Evolutionary conservation across 2,113 vertebrate species (phyloP).

Genomic region (Gymnarchus niloticus): DNA sequence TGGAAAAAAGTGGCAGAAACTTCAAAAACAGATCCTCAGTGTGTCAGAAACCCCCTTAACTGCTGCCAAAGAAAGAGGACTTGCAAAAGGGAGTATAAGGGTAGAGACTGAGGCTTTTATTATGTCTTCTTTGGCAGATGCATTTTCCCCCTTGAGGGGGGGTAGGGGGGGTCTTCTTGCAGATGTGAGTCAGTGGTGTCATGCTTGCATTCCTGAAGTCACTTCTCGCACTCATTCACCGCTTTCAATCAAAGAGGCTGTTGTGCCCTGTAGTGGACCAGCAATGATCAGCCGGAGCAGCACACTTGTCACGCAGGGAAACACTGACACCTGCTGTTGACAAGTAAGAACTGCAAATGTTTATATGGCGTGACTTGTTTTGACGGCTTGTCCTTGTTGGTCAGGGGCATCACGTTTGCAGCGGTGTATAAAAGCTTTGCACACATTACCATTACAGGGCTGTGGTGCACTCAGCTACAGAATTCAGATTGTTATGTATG

Average conservation of each 20-base stretch:
- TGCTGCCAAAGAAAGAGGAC: not conserved
- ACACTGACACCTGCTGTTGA: conserved; percentile 21
- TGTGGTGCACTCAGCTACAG: not conserved
- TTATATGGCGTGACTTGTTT: no score
- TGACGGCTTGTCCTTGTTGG: not conserved
- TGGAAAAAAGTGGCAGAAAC: not conserved
- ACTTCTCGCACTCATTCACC: not conserved
- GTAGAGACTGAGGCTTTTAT: not conserved
- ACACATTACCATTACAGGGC: not conserved
- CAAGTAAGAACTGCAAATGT: not conserved
- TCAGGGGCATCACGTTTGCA: not conserved
- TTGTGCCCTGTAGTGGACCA: not conserved
- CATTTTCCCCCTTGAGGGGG: not conserved
- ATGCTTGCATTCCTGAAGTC: not conserved
- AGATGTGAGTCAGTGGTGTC: conserved; percentile 13
- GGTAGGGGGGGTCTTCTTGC: not conserved
- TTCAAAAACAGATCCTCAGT: not conserved
- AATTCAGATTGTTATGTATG: not conserved
- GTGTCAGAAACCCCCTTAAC: not conserved
- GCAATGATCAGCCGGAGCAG: not conserved
- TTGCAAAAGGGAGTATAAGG: not conserved
- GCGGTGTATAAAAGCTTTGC: not conserved
- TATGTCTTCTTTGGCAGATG: not conserved
- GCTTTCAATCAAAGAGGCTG: conserved; percentile 5
- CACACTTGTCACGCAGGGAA: not conserved